These are phyloP conservation scores for Tetrax tetrax DNA, from an alignment of 2,113 vertebrate species.

Conservation along the genomic window DNA sequence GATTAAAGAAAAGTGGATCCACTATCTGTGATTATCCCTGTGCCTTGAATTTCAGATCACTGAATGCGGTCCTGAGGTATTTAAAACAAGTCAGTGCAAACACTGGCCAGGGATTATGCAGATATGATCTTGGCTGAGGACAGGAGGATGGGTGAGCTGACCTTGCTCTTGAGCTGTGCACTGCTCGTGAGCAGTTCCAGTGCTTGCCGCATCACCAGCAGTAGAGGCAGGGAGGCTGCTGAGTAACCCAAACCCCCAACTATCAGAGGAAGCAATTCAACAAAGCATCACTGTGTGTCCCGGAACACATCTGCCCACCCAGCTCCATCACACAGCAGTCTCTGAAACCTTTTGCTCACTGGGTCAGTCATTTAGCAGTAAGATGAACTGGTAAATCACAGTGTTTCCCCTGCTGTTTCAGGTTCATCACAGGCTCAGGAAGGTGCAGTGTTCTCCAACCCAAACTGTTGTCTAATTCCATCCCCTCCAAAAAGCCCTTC, in stretches of 20 bases:
- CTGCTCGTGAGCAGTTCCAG: not conserved
- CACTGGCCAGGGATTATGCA: not conserved
- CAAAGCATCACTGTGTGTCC: accelerated
- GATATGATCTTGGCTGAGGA: not conserved
- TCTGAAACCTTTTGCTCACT: not conserved
- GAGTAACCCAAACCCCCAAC: accelerated
- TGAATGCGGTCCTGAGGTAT: not conserved
- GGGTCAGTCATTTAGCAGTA: not conserved
- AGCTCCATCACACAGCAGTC: not conserved
- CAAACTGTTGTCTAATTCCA: conserved; percentile 26
- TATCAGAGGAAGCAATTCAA: not conserved
- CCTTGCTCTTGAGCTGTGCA: not conserved
- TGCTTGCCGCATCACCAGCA: not conserved
- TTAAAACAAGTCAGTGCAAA: not conserved
- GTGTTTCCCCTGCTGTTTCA: conserved; percentile 29
- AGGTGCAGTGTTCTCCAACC: not conserved
- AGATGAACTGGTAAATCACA: not conserved
- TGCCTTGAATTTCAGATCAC: not conserved
- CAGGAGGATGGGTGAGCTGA: not conserved
- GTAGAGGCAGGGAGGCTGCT: not conserved
- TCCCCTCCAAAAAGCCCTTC: conserved; percentile 70
- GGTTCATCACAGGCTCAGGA: not conserved
- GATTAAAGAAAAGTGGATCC: not conserved
- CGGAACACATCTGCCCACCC: not conserved
- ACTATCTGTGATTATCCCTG: not conserved